Percentiles rank a stretch among this genome's conserved stretches.
Conservation (phyloP, 2,888 invertebrate genomes). For the Arctia plantaginis region DNA sequence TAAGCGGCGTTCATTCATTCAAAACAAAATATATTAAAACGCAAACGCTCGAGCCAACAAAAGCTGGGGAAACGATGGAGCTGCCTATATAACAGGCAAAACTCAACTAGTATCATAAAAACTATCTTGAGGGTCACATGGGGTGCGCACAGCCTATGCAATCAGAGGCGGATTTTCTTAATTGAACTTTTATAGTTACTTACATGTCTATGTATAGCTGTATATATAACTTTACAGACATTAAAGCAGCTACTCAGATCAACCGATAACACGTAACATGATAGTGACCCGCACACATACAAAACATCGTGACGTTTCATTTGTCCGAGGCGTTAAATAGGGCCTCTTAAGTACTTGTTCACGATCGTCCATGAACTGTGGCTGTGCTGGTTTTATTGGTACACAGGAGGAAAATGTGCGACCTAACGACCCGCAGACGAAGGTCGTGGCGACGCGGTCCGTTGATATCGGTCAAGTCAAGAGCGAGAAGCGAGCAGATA, state of each 20-base stretch:
- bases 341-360: conserved; percentile 47
- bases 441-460: conserved; percentile 54
- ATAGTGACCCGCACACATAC: conserved; percentile 21
- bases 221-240: background rate
- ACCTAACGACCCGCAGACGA: conserved; percentile 54
- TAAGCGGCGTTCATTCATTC: background rate
- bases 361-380: conserved; percentile 55
- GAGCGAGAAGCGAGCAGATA: conserved; percentile 7
- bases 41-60: background rate
- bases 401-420: conserved; percentile 60
- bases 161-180: background rate
- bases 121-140: background rate
- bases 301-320: conserved; percentile 32
- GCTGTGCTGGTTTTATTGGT: conserved; percentile 54
- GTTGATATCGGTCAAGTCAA: conserved; percentile 4
- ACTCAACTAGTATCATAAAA: background rate
- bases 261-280: conserved; percentile 19
- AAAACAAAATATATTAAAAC: background rate
- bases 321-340: conserved; percentile 45
- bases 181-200: background rate
- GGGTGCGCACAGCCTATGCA: background rate
- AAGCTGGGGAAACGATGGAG: background rate
- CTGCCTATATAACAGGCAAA: background rate
- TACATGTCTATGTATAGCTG: background rate
- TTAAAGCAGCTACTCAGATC: background rate